Evolutionary conservation across 1,140 invertebrate species (phyloP).

Genomic region (Lasioglossum albipes): DNA sequence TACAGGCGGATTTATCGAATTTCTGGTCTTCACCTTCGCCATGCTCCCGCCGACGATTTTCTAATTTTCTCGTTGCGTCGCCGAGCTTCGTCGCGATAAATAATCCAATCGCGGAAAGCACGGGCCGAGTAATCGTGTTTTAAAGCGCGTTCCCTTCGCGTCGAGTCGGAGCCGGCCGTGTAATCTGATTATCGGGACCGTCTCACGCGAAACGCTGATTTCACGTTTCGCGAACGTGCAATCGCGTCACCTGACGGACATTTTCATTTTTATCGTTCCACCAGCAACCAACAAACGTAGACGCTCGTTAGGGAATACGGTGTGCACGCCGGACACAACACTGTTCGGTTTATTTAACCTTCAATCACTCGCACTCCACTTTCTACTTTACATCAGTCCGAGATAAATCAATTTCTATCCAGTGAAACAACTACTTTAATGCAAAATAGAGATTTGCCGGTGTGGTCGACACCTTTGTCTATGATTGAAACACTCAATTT

Average conservation of each 20-base stretch:
- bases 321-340: not conserved
- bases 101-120: slow-evolving; percentile 23
- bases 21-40: slow-evolving; percentile 13
- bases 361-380: too few species aligned
- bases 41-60: not conserved
- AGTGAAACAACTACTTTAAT: too few species aligned
- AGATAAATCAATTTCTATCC: too few species aligned
- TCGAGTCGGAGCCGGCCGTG: not conserved
- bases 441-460: too few species aligned
- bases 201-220: not conserved
- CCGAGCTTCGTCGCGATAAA: slow-evolving; percentile 15
- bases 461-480: too few species aligned
- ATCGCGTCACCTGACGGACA: not conserved
- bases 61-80: not conserved
- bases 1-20: too few species aligned
- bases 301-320: not conserved
- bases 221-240: slow-evolving; percentile 7
- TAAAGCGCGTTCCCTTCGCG: not conserved
- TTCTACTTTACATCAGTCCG: too few species aligned
- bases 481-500: too few species aligned
- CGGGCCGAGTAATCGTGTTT: not conserved
- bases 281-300: too few species aligned
- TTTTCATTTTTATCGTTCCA: not conserved
- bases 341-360: too few species aligned
- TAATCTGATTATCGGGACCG: not conserved